Percentiles rank a stretch among this genome's conserved stretches.
These are phyloP conservation scores for Picus viridis DNA, from an alignment of 2,797 vertebrate species.

Conservation along the genomic window DNA sequence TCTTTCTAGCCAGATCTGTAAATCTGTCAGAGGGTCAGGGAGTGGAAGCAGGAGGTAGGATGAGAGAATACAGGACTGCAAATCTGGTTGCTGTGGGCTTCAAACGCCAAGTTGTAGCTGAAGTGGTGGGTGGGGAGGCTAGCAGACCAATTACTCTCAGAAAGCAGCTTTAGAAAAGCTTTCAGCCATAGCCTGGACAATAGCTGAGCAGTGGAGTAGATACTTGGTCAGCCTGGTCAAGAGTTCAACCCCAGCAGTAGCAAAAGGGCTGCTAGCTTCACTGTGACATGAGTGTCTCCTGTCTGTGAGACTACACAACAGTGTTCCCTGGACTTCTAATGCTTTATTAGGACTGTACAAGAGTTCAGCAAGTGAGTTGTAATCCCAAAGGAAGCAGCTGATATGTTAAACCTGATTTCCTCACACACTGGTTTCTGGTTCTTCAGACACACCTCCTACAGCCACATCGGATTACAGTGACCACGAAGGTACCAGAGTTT, in stretches of 20 bases:
- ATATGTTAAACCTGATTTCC: not conserved
- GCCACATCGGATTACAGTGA: not conserved
- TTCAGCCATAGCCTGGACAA: not conserved
- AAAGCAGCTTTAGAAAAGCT: not conserved
- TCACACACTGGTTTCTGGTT: not conserved
- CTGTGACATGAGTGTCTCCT: not conserved
- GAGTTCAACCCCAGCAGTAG: not conserved
- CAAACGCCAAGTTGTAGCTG: not conserved
- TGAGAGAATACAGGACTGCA: not conserved
- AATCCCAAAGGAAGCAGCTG: not conserved
- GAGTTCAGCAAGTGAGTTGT: not conserved
- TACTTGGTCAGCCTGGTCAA: not conserved
- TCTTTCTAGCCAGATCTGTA: not conserved
- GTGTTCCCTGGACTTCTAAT: not conserved
- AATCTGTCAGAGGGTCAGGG: not conserved
- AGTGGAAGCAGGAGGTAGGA: not conserved
- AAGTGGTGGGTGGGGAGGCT: not conserved
- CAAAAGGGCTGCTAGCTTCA: not conserved
- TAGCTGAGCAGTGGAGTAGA: not conserved
- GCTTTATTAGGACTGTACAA: not conserved
- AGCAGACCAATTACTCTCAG: not conserved
- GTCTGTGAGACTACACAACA: not conserved
- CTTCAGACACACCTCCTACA: not conserved
- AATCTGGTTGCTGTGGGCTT: not conserved
- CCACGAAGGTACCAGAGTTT: not conserved